Percentiles rank a stretch among this genome's conserved stretches.
Evolutionary conservation across 2,113 vertebrate genomes (phyloP).

Genomic region (Phaethornis superciliosus): DNA sequence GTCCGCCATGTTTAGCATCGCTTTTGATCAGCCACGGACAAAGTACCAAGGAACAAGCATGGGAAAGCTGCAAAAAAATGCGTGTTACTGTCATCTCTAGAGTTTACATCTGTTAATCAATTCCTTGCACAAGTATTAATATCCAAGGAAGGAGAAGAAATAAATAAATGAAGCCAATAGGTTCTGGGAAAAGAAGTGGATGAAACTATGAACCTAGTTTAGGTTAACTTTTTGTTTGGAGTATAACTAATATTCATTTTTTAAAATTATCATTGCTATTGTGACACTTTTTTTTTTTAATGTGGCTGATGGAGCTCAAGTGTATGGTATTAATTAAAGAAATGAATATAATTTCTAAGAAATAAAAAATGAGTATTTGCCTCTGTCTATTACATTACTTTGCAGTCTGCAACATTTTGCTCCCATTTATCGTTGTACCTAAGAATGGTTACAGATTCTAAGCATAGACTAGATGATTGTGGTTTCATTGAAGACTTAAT

Average conservation of each 20-base stretch:
- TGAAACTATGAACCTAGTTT: neutral
- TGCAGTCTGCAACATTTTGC: neutral
- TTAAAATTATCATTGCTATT: too few species aligned
- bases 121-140: neutral
- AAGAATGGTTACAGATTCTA: neutral
- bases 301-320: neutral
- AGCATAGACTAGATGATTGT: neutral
- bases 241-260: neutral
- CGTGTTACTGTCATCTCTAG: neutral
- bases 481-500: neutral
- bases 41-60: neutral
- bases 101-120: neutral
- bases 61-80: neutral
- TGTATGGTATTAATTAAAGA: neutral
- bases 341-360: neutral
- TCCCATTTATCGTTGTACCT: neutral
- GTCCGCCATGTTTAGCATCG: neutral
- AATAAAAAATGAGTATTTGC: neutral
- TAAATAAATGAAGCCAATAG: neutral
- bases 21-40: neutral
- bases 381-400: neutral
- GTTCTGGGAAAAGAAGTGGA: neutral
- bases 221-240: neutral
- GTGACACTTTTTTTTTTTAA: neutral
- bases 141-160: neutral